Evolutionary conservation across 1,140 invertebrate genomes (phyloP).

Genomic region (Pantala flavescens): DNA sequence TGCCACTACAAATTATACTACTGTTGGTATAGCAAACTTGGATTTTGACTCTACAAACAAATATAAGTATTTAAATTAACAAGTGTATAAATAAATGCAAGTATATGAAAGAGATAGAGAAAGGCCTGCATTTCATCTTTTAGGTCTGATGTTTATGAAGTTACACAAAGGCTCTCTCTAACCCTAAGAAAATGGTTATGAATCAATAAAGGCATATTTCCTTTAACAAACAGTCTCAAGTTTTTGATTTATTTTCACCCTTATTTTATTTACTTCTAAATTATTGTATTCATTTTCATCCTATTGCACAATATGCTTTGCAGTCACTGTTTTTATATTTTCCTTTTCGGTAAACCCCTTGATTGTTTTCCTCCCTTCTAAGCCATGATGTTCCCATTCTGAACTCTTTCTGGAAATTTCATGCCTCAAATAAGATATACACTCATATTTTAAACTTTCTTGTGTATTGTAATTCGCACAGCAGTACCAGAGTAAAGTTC

Average conservation of each 20-base stretch:
- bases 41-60: background rate
- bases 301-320: too few relatives aligned
- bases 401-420: background rate
- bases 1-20: background rate
- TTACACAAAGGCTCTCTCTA: background rate
- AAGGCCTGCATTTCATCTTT: background rate
- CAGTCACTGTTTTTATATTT: too few relatives aligned
- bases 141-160: background rate
- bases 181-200: background rate
- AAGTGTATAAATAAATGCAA: background rate
- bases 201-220: background rate
- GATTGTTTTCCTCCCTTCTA: too few relatives aligned
- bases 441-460: constrained; percentile 14
- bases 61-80: background rate
- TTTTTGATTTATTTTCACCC: background rate
- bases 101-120: background rate
- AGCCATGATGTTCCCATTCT: background rate
- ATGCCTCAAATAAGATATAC: background rate
- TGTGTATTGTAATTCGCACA: constrained; percentile 13
- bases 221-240: background rate
- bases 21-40: background rate
- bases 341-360: too few relatives aligned
- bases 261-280: background rate
- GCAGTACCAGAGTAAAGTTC: background rate
- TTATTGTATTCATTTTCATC: too few relatives aligned